Base-by-base conservation (phyloP, 2,113 vertebrate genomes). In the Lichenostomus cassidix region DNA sequence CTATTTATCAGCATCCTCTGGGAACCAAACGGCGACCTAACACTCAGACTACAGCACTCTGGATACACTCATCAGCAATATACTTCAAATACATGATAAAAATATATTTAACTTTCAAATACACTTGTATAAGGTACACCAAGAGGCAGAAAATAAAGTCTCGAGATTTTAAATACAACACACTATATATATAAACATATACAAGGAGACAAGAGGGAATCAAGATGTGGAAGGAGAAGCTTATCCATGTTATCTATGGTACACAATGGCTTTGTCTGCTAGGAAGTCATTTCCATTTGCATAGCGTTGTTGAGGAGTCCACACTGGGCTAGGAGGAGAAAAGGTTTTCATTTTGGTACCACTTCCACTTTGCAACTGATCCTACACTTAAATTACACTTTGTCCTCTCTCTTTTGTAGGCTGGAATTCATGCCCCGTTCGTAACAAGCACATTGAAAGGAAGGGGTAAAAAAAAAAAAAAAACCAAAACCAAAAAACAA, bases 71-170 rank as follows among this genome's bases (percentile, higher is more conserved):
- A 91, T 93, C 94, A 91, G 91, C 97, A 69, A 95, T 64, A 92
- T 59, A 86, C 56, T 94, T 95, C 94, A 95, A 93, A 74, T 84
- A 97, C 78, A 53, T 76, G 82, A 96, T 96, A 97, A 98, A 97
- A 98, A 98, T 98, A 98, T 92, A 98, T 97, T 97, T 98, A 49
- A 81, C 80, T 97, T 97, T 97, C 95, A 95, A 95, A 97, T 96
- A 96, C 93, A 93, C 92, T 87, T 78, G 87, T 75, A 94, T 94
- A 97, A 96, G 95, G 90, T 96, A 97, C 81, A 94, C 64, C 89
- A 58, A 95, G 37, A 95, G 89, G 84, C 96, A 97, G 97, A 97
- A 98, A 98, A 98, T 97, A 98, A 96, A 97, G 97, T 97, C 95
- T 97, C 1, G 18, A 84, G 75, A 92, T 96, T 94, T 98, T 98